These are phyloP conservation scores for Allygus modestus DNA, from an alignment of 2,888 invertebrate genomes.

Conservation along the genomic window DNA sequence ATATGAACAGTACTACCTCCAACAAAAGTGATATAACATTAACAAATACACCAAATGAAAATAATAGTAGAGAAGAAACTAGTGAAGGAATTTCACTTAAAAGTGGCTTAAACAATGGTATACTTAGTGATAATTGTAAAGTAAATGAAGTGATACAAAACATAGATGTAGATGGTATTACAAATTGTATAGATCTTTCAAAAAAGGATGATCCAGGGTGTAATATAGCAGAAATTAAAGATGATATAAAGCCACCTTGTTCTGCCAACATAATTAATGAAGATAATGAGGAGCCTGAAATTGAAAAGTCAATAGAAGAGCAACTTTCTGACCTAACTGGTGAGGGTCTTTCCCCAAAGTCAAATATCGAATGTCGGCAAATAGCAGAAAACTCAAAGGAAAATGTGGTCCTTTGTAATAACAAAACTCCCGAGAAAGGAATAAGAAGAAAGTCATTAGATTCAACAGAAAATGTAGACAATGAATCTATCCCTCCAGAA, in stretches of 20 bases:
- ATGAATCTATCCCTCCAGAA: conserved; percentile 61
- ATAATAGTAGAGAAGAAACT: conserved; percentile 70
- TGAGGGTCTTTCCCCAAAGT: not conserved
- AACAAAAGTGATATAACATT: conserved; percentile 71
- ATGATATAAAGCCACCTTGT: not conserved
- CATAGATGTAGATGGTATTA: not conserved
- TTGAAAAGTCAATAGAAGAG: conserved; percentile 30
- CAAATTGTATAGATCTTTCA: not conserved
- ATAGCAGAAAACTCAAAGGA: conserved; percentile 29
- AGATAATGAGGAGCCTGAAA: not conserved
- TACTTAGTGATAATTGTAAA: conserved; percentile 67
- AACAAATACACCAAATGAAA: conserved; percentile 73
- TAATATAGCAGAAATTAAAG: not conserved
- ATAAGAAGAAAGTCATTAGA: conserved; percentile 49
- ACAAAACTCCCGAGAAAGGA: not conserved
- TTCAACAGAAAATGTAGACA: conserved; percentile 51
- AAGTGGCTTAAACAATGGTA: conserved; percentile 71
- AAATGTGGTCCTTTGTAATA: not conserved
- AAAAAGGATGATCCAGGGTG: not conserved
- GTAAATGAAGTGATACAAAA: not conserved
- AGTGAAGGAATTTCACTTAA: conserved; percentile 69
- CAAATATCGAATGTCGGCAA: conserved; percentile 25
- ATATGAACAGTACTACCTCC: not conserved
- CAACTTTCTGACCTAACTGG: conserved; percentile 8
- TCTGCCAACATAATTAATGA: not conserved